Conservation (phyloP, 1,140 invertebrate genomes). For the Lerema accius region DNA sequence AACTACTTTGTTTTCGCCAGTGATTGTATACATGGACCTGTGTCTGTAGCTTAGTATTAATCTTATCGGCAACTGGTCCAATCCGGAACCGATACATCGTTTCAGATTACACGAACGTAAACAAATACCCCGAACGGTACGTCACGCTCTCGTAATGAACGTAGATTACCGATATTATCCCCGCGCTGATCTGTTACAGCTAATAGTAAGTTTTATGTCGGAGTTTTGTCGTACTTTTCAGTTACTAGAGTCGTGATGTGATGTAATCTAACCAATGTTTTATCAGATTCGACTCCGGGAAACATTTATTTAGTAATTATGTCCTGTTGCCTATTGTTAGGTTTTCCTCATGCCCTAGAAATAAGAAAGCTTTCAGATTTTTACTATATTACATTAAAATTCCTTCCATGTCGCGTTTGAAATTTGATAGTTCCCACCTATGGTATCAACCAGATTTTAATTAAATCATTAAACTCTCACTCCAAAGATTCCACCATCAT, state of each 20-base stretch:
- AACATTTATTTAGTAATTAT: too few relatives aligned
- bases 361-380: too few relatives aligned
- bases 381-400: too few relatives aligned
- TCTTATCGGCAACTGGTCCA: conserved; percentile 1
- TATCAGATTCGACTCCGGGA: not conserved
- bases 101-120: conserved; percentile 7
- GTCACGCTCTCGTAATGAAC: not conserved
- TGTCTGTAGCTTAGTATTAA: conserved; percentile 6
- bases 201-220: not conserved
- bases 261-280: not conserved
- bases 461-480: too few relatives aligned
- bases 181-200: not conserved
- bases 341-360: too few relatives aligned
- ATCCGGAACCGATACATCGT: conserved; percentile 1
- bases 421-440: too few relatives aligned
- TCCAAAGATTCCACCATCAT: too few relatives aligned
- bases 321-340: too few relatives aligned
- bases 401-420: too few relatives aligned
- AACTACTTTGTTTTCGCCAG: too few relatives aligned
- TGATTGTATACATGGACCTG: too few relatives aligned
- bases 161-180: not conserved
- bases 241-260: not conserved
- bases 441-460: too few relatives aligned
- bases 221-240: not conserved
- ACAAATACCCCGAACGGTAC: conserved; percentile 1